These are phyloP conservation scores for Kobus ellipsiprymnus DNA, from an alignment of 2,113 vertebrate genomes.

Conservation along the genomic window DNA sequence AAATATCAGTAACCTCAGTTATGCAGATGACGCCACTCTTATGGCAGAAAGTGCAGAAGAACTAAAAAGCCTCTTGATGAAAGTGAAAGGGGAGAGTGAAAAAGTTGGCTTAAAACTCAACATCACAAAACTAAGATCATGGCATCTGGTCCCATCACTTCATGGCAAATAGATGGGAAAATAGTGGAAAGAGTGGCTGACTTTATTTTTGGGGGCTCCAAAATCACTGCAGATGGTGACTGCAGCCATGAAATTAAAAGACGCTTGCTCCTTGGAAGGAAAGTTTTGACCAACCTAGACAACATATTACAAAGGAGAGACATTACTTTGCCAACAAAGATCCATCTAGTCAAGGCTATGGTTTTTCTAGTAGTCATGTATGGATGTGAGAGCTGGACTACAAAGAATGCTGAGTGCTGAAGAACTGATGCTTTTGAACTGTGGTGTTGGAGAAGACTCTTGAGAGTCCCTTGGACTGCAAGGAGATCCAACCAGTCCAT, in stretches of 20 bases:
- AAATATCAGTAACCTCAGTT: no score
- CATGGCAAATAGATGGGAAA: background rate
- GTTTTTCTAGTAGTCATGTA: background rate
- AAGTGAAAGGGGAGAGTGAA: background rate
- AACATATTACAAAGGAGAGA: background rate
- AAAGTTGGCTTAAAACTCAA: background rate
- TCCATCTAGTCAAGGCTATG: background rate
- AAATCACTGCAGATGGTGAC: background rate
- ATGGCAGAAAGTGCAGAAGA: background rate
- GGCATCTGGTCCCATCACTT: background rate
- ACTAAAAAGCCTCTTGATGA: background rate
- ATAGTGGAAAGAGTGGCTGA: background rate
- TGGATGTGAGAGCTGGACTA: background rate
- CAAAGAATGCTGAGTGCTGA: background rate
- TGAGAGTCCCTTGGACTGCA: background rate
- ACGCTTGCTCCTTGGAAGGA: background rate
- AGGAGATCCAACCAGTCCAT: background rate
- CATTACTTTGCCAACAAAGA: background rate
- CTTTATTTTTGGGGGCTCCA: background rate
- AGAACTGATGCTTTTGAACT: background rate
- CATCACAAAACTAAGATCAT: background rate
- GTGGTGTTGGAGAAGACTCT: background rate
- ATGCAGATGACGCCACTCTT: no score
- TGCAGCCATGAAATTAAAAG: background rate
- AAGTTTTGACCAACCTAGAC: background rate